phyloP scores from a whole-genome alignment of 2,888 invertebrate species.

The Microctonus aethiopoides region DNA sequence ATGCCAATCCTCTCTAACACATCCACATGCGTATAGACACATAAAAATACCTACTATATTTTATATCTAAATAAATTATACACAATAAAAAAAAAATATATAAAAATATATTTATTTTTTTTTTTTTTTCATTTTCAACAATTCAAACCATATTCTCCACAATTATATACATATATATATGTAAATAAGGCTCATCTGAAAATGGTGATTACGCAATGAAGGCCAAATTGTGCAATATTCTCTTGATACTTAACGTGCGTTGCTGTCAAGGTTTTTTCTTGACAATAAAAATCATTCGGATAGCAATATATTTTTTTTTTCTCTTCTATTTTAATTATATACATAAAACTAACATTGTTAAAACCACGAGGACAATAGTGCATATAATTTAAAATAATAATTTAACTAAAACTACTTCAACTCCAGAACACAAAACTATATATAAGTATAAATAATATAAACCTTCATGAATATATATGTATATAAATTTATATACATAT shows the following conservation, averaged over 20 bases:
- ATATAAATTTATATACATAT: no score
- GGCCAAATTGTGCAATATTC: conserved; percentile 23
- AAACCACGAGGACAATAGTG: no score
- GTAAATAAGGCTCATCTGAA: background rate
- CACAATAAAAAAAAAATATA: no score
- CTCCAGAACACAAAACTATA: no score
- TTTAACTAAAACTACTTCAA: no score
- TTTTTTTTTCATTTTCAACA: background rate
- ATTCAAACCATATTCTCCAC: background rate
- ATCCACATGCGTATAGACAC: background rate
- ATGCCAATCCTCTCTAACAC: background rate
- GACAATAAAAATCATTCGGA: conserved; percentile 18
- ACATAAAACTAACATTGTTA: no score
- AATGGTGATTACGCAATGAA: conserved; percentile 23
- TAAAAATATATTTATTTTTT: no score
- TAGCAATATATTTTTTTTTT: background rate
- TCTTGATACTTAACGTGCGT: background rate
- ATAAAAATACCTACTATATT: background rate
- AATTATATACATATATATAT: background rate
- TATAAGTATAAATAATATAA: no score
- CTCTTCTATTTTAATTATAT: background rate
- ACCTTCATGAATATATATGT: background rate
- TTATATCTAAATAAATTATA: background rate
- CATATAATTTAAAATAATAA: no score
- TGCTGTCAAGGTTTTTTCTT: conserved; percentile 25